phyloP scores from a whole-genome alignment of 2,797 vertebrate species.

The Tiaroga cobitis region DNA sequence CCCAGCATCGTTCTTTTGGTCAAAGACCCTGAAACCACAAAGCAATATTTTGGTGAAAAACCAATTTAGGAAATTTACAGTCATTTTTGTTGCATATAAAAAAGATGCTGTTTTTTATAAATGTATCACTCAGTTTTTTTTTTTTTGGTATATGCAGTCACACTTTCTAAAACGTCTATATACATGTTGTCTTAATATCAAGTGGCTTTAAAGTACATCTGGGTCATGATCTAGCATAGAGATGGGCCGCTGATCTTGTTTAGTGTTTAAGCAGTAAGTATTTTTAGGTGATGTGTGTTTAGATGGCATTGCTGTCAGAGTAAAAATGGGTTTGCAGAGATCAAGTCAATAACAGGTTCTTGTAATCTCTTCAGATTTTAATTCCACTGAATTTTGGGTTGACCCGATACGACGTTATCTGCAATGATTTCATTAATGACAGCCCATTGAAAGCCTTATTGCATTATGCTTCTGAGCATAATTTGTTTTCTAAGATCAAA shows the following conservation, averaged over 20 bases:
- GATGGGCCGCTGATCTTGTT: slow-evolving; percentile 75
- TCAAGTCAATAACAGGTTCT: slow-evolving; percentile 45
- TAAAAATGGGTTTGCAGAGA: slow-evolving; percentile 57
- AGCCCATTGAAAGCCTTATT: neutral
- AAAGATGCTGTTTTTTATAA: neutral
- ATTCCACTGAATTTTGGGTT: neutral
- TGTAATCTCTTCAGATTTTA: slow-evolving; percentile 35
- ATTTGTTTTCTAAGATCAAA: slow-evolving; percentile 31
- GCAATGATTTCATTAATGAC: neutral
- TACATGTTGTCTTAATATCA: slow-evolving; percentile 44
- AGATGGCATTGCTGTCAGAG: slow-evolving; percentile 55
- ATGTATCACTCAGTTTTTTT: neutral
- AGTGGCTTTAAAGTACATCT: slow-evolving; percentile 69
- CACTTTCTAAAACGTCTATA: slow-evolving; percentile 16
- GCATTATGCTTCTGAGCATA: neutral
- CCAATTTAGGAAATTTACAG: neutral
- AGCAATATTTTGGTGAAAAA: slow-evolving; percentile 1
- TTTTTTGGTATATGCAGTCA: neutral
- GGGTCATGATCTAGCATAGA: slow-evolving; percentile 67
- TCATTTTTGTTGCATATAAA: neutral
- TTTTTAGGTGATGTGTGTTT: slow-evolving; percentile 69
- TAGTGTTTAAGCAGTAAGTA: slow-evolving; percentile 73
- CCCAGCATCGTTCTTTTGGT: slow-evolving; percentile 63
- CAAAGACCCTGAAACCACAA: neutral
- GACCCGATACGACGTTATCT: neutral